Conservation (phyloP, 2,797 vertebrate species). For the Melopsittacus undulatus region DNA sequence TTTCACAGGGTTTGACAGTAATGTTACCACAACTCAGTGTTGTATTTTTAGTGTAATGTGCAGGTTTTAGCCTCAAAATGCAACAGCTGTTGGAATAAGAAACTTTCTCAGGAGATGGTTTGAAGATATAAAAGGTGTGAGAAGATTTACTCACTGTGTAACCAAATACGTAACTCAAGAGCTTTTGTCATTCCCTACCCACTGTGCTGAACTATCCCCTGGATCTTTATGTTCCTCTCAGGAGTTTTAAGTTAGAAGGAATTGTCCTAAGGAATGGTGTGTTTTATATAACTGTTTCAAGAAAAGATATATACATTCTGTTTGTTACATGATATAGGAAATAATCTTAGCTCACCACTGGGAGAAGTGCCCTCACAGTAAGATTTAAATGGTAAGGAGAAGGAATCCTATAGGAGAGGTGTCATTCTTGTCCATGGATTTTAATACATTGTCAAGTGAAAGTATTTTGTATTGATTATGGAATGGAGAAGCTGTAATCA, state of each 20-base stretch:
- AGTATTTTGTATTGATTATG: neutral
- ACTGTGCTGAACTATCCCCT: neutral
- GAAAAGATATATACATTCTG: neutral
- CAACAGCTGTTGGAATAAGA: neutral
- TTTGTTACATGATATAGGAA: neutral
- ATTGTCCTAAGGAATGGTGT: neutral
- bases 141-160: neutral
- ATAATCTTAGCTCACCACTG: neutral
- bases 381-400: neutral
- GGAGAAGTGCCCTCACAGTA: neutral
- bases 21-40: neutral
- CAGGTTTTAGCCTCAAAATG: neutral
- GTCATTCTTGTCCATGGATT: neutral
- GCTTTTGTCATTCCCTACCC: neutral
- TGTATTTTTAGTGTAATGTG: neutral
- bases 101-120: neutral
- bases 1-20: neutral
- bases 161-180: neutral
- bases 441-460: neutral
- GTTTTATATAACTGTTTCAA: neutral
- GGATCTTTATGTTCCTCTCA: neutral
- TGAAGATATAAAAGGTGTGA: neutral
- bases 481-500: neutral
- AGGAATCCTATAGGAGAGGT: neutral
- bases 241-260: neutral